Evolutionary conservation across 2,888 invertebrate species (phyloP).

Genomic region (Morpho deidamia): DNA sequence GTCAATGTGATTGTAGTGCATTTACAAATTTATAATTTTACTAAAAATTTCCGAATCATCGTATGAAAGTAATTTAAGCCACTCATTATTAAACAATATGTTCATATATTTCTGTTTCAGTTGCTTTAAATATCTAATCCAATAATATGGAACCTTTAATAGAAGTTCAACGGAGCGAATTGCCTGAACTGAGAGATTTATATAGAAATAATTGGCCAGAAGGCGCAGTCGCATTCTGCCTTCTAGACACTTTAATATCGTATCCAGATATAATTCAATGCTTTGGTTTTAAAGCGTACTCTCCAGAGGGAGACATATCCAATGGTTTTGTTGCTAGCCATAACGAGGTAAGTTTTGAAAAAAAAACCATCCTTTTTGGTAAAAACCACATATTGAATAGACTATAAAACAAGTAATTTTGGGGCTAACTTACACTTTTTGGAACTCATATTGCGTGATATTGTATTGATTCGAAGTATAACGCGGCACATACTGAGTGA

Average conservation of each 20-base stretch:
- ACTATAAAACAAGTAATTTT: too few relatives aligned
- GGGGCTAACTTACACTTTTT: not conserved
- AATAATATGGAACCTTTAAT: constrained; percentile 24
- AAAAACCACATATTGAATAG: too few relatives aligned
- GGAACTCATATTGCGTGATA: too few relatives aligned
- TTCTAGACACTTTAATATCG: constrained; percentile 28
- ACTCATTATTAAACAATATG: too few relatives aligned
- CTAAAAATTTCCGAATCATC: too few relatives aligned
- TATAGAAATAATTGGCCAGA: constrained; percentile 32
- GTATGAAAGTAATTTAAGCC: too few relatives aligned
- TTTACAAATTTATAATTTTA: too few relatives aligned
- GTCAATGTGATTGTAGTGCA: too few relatives aligned
- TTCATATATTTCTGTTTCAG: not conserved
- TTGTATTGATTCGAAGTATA: too few relatives aligned
- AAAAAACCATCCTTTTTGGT: too few relatives aligned
- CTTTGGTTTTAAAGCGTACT: constrained; percentile 34
- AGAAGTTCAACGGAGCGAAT: constrained; percentile 30
- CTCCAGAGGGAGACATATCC: constrained; percentile 34
- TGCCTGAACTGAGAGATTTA: constrained; percentile 32
- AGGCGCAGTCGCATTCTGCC: constrained; percentile 30
- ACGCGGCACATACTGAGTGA: too few relatives aligned
- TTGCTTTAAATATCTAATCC: too few relatives aligned
- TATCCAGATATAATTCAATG: constrained; percentile 27
- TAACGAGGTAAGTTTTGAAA: constrained; percentile 2
- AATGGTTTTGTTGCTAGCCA: constrained; percentile 35